Evolutionary conservation across 1,140 invertebrate species (phyloP).

Genomic region (Polypedilum pembai): DNA sequence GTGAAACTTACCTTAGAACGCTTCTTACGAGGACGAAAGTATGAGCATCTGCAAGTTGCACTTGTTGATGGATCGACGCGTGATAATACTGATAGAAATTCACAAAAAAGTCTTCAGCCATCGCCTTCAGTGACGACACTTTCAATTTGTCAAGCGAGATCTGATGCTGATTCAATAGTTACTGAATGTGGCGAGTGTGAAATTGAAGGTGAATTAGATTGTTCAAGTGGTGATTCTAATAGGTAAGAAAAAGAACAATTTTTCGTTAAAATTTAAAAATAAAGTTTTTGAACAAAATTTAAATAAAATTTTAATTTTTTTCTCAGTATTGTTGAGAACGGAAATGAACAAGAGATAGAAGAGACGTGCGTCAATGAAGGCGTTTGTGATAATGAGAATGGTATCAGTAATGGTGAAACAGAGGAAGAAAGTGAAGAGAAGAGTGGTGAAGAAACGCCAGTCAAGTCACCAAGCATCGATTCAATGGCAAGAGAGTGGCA

Average conservation of each 20-base stretch:
- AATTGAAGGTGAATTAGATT: constrained; percentile 57
- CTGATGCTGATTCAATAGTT: constrained; percentile 49
- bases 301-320: no score
- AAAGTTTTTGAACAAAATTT: no score
- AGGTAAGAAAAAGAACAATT: no score
- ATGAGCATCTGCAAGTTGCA: constrained; percentile 78
- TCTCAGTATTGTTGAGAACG: constrained; percentile 42
- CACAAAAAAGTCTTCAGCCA: constrained; percentile 48
- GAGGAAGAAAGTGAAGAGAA: constrained; percentile 34
- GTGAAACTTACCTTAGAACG: constrained; percentile 74
- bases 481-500: constrained; percentile 53
- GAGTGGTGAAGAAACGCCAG: constrained; percentile 33
- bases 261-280: no score
- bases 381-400: neutral
- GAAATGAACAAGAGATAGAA: constrained; percentile 33
- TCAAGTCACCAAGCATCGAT: constrained; percentile 35
- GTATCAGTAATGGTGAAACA: no score
- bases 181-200: constrained; percentile 42
- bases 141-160: constrained; percentile 47
- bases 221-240: constrained; percentile 55
- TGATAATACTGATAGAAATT: constrained; percentile 53
- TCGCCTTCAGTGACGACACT: constrained; percentile 66
- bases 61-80: constrained; percentile 49
- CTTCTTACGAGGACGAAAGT: constrained; percentile 80
- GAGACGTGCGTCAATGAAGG: neutral